A percentile compares a stretch with the other conserved stretches of the same genome.
Evolutionary conservation across 2,888 invertebrate species (phyloP).

Genomic region (Aphrophora alni): DNA sequence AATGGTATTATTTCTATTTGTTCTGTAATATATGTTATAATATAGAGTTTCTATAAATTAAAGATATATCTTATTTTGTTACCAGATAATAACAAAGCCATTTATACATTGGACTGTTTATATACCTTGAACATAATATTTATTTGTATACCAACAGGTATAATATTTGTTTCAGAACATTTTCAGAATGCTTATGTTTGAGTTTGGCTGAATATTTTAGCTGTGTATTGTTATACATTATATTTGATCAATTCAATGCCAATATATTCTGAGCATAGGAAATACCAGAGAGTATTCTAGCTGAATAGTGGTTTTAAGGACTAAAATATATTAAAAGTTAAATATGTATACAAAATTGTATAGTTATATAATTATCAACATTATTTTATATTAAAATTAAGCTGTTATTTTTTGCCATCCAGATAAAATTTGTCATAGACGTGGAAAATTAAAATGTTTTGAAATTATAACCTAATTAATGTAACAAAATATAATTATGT

Average conservation of each 20-base stretch:
- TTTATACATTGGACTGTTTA: not conserved
- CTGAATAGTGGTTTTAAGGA: not conserved
- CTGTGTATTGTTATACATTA: not conserved
- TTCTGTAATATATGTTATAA: not conserved
- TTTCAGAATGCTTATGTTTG: not conserved
- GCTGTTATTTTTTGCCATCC: not conserved
- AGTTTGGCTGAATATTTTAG: not conserved
- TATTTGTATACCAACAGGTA: not conserved
- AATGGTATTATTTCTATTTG: not conserved
- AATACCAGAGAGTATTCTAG: not conserved
- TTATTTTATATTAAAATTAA: not conserved
- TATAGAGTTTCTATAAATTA: not conserved
- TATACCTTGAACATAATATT: not conserved
- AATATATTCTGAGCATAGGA: not conserved
- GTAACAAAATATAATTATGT: too few relatives aligned
- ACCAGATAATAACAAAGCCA: not conserved
- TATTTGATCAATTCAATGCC: not conserved
- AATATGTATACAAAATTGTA: not conserved
- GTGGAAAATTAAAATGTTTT: too few relatives aligned
- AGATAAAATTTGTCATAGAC: too few relatives aligned
- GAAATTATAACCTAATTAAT: too few relatives aligned
- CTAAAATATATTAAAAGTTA: not conserved
- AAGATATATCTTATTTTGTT: not conserved
- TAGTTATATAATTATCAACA: not conserved
- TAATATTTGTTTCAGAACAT: too few relatives aligned